A percentile compares a stretch with the other conserved stretches of the same genome.
phyloP scores from a whole-genome alignment of 2,113 vertebrate genomes.

The Siniperca chuatsi region DNA sequence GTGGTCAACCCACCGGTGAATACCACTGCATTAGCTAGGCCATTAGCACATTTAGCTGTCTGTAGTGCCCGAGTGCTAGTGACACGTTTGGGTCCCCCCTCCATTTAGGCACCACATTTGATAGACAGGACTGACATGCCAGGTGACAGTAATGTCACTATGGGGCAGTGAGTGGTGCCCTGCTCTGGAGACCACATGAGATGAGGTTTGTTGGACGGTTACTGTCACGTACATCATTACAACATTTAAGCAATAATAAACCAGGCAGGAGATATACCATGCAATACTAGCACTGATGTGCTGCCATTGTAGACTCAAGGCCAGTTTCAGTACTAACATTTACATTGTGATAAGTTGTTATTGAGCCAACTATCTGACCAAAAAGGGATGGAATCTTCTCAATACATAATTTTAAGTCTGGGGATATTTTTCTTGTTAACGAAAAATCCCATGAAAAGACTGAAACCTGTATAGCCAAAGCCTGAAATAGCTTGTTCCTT shows the following conservation, averaged over 20 bases:
- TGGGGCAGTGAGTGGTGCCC: constrained; percentile 46
- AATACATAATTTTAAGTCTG: too few species aligned
- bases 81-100: constrained; percentile 78
- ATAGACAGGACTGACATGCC: constrained; percentile 79
- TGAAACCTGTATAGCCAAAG: background rate
- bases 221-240: constrained; percentile 10
- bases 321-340: too few species aligned
- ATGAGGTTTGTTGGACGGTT: constrained; percentile 24
- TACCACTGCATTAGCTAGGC: constrained; percentile 82
- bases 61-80: constrained; percentile 82
- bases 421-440: too few species aligned
- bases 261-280: background rate
- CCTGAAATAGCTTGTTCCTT: background rate
- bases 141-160: constrained; percentile 80
- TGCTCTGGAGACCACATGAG: constrained; percentile 22
- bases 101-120: constrained; percentile 78
- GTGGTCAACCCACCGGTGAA: constrained; percentile 79
- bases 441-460: too few species aligned
- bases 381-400: too few species aligned
- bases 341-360: too few species aligned
- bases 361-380: too few species aligned
- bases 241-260: constrained; percentile 16
- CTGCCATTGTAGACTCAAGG: too few species aligned
- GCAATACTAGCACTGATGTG: background rate
- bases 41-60: constrained; percentile 82